Evolutionary conservation across 2,888 invertebrate genomes (phyloP), one percentile per base, ranked within the genome.

Genomic region (Leptinotarsa rubiginosa): DNA sequence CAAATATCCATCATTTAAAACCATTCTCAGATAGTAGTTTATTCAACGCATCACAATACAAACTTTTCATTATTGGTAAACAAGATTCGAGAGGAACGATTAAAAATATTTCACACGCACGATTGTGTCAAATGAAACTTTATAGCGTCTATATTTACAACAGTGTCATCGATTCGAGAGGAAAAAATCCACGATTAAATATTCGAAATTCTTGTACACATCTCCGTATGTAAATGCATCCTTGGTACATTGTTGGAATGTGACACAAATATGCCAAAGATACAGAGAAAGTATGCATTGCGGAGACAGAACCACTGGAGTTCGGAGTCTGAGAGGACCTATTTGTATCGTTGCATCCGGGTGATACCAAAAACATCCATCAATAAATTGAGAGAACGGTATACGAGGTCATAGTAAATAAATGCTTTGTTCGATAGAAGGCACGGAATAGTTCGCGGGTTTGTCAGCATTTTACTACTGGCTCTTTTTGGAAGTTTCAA

Each of bases 181-280:
- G 31, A 62, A 62, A 62, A 62, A 62, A 62, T 62, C 62, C 62
- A 7, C 41, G 62, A 62, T 62, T 62, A 62, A 62, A 67, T 72
- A 56, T 72, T 65, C 65, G 41, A 59, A 70, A 65, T 70, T 65
- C 54, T 65, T 47, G 18, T 65, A 70, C 62, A 49, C 70, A 50
- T 64, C 64, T 62, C 41, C 62, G 62, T 62, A 62, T 62, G 70
- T 64, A 70, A 62, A 70, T 54, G 50, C 62, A 64, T 70, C 64
- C 70, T 65, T 65, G 70, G 65, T 62, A 70, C 70, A 70, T 74
- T 73, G 72, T 70, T 69, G 72, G 77, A 77, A 77, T 77, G 73
- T 75, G 77, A 77, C 77, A 77, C 77, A 73, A 75, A 75, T 77
- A 70, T 75, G 69, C 71, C 73, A 73, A 75, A 62, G 62, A 77